Base-by-base conservation (phyloP, 1,140 invertebrate species). In the Zaprionus taronus region DNA sequence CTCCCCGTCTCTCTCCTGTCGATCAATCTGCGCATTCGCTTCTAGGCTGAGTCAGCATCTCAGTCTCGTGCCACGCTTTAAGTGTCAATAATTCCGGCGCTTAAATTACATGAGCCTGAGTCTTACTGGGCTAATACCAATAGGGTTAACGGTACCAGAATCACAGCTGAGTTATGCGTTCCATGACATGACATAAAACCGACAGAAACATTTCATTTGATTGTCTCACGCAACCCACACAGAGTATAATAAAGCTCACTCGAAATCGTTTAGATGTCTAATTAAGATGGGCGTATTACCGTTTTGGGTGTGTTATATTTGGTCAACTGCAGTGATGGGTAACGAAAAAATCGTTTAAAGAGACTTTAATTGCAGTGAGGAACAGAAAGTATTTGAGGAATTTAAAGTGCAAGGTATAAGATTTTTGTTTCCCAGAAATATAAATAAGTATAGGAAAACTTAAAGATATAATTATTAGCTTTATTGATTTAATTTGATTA, bases 141-240 rank as follows among this genome's bases (percentile, higher is more conserved):
- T 17, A 9, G 41, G 41, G n/a, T 47, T 73, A 87, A 87, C 84
- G 84, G 84, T 79, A 84, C 72, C 53, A 61, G 70, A 24, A 11
- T 51, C 20, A n/a, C 9, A 5, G 53, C 53, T 56, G 79, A 90
- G 53, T 76, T 77, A 81, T 81, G 68, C 51, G 62, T 49, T 68
- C 38, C 76, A 70, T 78, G 78, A 67, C 34, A 58, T 17, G 7
- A 69, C 66, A 74, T 73, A 81, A 81, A 28, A 5, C 4, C 12
- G 12, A 14, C 55, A 60, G 49, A 5, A 38, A 51, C 69, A 57
- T 72, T 80, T 64, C 31, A 73, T 75, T 81, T 72, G 68, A 75
- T 76, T 56, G 82, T 17, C 51, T 53, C 20, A 20, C 2, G 24
- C 0, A 31, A 41, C 55, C 67, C 70, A 77, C 74, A 63, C 70